Conservation (phyloP, 2,888 invertebrate genomes). For the Cephus nigrinus region DNA sequence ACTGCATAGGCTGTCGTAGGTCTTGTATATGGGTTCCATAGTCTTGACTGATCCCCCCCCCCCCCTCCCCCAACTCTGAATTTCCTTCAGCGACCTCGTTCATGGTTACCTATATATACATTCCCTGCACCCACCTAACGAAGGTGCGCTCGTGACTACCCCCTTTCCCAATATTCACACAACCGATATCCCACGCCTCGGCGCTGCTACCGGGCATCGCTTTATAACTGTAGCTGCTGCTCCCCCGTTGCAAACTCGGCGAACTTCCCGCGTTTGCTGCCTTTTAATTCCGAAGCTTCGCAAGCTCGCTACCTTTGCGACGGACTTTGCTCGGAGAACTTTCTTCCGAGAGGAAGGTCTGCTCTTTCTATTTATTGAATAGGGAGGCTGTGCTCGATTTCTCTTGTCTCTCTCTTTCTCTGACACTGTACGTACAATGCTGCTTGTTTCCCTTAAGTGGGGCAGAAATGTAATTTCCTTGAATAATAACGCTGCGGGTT, state of each 20-base stretch:
- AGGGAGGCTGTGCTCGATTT: neutral
- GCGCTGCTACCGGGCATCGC: neutral
- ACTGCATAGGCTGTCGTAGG: neutral
- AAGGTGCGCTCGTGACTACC: constrained; percentile 14
- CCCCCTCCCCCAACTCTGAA: constrained; percentile 21
- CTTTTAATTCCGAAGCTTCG: neutral
- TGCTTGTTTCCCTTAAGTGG: neutral
- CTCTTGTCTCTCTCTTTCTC: neutral
- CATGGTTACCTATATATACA: constrained; percentile 28
- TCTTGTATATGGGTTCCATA: neutral
- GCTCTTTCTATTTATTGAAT: neutral
- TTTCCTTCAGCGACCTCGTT: constrained; percentile 32
- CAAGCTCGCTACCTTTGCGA: neutral
- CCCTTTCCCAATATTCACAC: neutral
- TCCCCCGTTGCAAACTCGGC: neutral
- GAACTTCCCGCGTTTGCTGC: neutral
- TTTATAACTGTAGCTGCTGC: neutral
- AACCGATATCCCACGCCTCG: neutral
- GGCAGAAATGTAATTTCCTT: neutral
- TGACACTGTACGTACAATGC: neutral
- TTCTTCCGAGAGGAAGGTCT: neutral
- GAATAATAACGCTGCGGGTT: neutral
- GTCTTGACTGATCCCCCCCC: neutral
- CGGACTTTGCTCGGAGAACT: neutral
- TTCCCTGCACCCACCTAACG: constrained; percentile 14